A percentile compares a stretch with the other conserved stretches of the same genome.
Evolutionary conservation across 2,797 vertebrate genomes (phyloP).

Genomic region (Bovichtus variegatus): DNA sequence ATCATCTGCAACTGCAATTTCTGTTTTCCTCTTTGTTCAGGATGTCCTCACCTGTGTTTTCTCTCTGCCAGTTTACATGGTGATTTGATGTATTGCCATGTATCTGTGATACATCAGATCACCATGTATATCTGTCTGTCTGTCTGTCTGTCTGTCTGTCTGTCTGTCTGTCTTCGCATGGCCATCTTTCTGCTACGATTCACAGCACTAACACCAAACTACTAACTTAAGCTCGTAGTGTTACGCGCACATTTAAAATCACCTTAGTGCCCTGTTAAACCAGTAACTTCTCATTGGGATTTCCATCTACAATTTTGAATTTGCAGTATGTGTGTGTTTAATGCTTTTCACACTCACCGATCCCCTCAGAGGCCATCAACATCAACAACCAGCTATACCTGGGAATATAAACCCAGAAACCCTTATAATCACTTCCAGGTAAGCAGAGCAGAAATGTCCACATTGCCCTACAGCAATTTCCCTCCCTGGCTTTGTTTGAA

Average conservation of each 20-base stretch:
- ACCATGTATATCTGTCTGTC: not conserved
- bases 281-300: not conserved
- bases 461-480: slow-evolving; percentile 40
- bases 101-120: no score
- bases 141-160: slow-evolving; percentile 18
- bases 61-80: slow-evolving; percentile 15
- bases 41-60: slow-evolving; percentile 22
- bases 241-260: slow-evolving; percentile 6
- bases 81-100: no score
- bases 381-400: slow-evolving; percentile 83
- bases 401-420: slow-evolving; percentile 86
- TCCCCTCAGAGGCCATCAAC: slow-evolving; percentile 79
- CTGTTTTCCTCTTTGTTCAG: slow-evolving; percentile 15
- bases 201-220: not conserved
- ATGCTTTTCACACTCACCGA: slow-evolving; percentile 63
- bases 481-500: slow-evolving; percentile 58
- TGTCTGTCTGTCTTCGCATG: slow-evolving; percentile 30
- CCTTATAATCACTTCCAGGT: slow-evolving; percentile 82
- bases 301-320: slow-evolving; percentile 29
- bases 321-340: slow-evolving; percentile 58
- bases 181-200: slow-evolving; percentile 10
- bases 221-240: not conserved
- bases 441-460: slow-evolving; percentile 66
- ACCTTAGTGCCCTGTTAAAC: slow-evolving; percentile 2
- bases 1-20: not conserved